Evolutionary conservation across 2,888 invertebrate species (phyloP).

Genomic region (Oscheius myriophilus): DNA sequence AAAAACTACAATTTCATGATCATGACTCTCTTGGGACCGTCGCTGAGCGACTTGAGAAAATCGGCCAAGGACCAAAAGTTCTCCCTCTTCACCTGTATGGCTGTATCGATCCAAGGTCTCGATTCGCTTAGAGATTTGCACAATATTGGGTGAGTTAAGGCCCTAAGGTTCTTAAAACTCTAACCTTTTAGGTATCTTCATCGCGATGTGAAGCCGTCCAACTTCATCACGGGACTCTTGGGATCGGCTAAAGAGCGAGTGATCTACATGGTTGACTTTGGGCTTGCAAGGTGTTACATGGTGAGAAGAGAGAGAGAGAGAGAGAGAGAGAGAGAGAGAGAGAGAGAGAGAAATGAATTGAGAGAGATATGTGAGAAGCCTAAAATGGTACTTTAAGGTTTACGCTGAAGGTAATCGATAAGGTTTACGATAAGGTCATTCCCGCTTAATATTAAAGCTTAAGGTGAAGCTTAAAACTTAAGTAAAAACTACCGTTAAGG

Average conservation of each 20-base stretch:
- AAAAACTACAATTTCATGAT: constrained; percentile 43
- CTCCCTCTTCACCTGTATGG: constrained; percentile 36
- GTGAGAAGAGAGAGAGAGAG: constrained; percentile 5
- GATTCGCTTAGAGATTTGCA: constrained; percentile 1
- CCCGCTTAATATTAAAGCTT: too few relatives aligned
- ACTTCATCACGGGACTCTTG: constrained; percentile 45
- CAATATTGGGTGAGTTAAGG: background rate
- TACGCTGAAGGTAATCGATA: too few relatives aligned
- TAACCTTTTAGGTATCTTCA: constrained; percentile 35
- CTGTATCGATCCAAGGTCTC: constrained; percentile 46
- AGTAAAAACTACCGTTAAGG: too few relatives aligned
- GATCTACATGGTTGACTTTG: constrained; percentile 52
- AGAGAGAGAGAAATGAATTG: background rate
- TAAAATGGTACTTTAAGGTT: too few relatives aligned
- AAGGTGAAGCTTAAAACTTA: too few relatives aligned
- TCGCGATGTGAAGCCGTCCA: constrained; percentile 51
- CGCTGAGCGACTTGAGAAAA: constrained; percentile 37
- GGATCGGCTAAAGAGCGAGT: constrained; percentile 41
- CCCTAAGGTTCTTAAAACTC: background rate
- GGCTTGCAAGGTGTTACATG: constrained; percentile 44
- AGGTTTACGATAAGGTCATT: too few relatives aligned
- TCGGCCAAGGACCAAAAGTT: constrained; percentile 39
- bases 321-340: background rate
- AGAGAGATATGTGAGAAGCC: too few relatives aligned
- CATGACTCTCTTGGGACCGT: constrained; percentile 49